phyloP scores from a whole-genome alignment of 2,888 invertebrate genomes.

The Myopa testacea region DNA sequence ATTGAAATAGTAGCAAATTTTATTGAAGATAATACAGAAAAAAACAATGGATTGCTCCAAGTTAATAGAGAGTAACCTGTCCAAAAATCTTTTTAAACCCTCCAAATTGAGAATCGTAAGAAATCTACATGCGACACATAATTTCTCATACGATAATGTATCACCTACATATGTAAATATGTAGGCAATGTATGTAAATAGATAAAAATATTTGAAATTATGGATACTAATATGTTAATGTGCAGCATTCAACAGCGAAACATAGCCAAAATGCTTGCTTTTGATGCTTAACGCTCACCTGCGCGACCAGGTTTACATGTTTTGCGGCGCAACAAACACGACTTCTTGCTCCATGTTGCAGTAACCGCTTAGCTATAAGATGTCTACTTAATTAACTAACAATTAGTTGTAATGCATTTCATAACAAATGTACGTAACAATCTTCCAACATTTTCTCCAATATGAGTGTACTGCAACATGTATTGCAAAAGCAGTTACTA shows the following conservation, averaged over 20 bases:
- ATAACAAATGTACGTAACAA: background rate
- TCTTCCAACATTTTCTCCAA: background rate
- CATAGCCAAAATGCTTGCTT: background rate
- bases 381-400: background rate
- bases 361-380: background rate
- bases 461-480: no score
- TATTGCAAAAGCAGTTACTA: no score
- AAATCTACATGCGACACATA: no score
- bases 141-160: no score
- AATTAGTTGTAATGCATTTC: background rate
- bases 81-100: no score
- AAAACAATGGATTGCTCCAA: no score
- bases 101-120: no score
- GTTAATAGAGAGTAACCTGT: no score
- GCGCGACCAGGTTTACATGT: background rate
- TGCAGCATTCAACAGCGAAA: background rate
- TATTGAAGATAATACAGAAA: no score
- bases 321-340: background rate
- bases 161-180: background rate
- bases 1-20: no score
- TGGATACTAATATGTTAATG: background rate
- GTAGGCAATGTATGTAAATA: background rate
- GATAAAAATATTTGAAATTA: background rate
- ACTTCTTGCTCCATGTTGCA: no score
- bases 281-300: background rate